These are phyloP conservation scores for Timema podura DNA, from an alignment of 2,888 invertebrate genomes.

Conservation along the genomic window DNA sequence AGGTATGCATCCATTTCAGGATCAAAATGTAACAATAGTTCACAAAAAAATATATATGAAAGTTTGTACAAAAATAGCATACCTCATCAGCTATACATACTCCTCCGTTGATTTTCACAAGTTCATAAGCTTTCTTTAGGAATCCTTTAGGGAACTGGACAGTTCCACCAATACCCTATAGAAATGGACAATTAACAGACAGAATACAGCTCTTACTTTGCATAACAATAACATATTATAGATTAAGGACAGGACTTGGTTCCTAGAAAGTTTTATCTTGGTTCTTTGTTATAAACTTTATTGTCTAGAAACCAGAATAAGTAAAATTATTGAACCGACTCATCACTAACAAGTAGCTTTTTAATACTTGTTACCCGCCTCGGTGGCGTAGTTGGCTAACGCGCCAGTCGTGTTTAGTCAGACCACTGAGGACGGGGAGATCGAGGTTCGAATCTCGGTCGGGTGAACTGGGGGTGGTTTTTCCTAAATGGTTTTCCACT, in stretches of 20 bases:
- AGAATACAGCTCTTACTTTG: not conserved
- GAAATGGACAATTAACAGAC: not conserved
- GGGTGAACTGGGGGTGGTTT: too few species aligned
- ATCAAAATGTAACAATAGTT: not conserved
- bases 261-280: not conserved
- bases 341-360: not conserved
- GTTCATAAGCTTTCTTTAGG: constrained; percentile 71
- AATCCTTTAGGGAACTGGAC: constrained; percentile 90
- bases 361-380: too few species aligned
- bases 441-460: too few species aligned
- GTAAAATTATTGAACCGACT: not conserved
- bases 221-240: constrained; percentile 14
- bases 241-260: not conserved
- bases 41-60: not conserved
- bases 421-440: too few species aligned
- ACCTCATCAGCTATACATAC: constrained; percentile 90
- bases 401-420: too few species aligned
- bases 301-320: constrained; percentile 6
- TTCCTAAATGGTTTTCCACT: too few species aligned
- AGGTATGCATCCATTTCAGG: not conserved
- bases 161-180: constrained; percentile 67
- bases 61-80: too few species aligned
- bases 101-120: constrained; percentile 78
- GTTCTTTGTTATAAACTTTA: not conserved
- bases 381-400: too few species aligned